Base-by-base conservation (phyloP, 2,888 invertebrate genomes). In the Andrena flavipes region DNA sequence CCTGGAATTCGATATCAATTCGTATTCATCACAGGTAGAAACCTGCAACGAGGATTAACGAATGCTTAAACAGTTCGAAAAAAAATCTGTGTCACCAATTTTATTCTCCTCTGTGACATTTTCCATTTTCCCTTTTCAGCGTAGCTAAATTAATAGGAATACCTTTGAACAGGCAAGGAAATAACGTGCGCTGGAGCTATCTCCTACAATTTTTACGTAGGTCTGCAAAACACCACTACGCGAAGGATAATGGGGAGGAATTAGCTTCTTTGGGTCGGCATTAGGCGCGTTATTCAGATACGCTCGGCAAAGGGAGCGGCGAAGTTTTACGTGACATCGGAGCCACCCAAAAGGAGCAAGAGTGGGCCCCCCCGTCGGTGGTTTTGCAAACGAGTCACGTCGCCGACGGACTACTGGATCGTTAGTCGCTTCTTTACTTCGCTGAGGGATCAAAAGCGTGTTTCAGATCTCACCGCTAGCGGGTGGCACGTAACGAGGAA, bases 401-500 rank as follows among this genome's bases (percentile, higher is more conserved):
- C 80, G 65, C 56, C 80, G 67, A 54, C 71, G 72, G 65, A 82
- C 72, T 64, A 75, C 68, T 59, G 69, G 81, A 77, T 87, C 81
- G 81, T 87, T 88, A 80, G 72, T 72, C 69, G 70, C 49, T 81
- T 84, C 79, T 79, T 80, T 72, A 71, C 63, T 60, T 63, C 73
- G 64, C 62, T 69, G 54, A 71, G 71, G 73, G 72, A 80, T 78
- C 84, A 77, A 76, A 78, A 86, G 73, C 60, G 59, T 68, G 62
- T 70, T 72, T 87, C 68, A 77, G 84, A 85, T 79, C 84, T 84
- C 70, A 74, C 81, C 84, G 81, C 79, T 56, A 59, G 75, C 72
- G 74, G 84, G 76, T 75, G 77, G 51, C 71, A 59, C 72, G 81
- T 84, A 87, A 87, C 81, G 82, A 86, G 74, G 30, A 81, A 87